Evolutionary conservation across 1,140 invertebrate species (phyloP), one percentile per base, ranked within the genome.

Genomic region (Trypoxylus dichotomus): DNA sequence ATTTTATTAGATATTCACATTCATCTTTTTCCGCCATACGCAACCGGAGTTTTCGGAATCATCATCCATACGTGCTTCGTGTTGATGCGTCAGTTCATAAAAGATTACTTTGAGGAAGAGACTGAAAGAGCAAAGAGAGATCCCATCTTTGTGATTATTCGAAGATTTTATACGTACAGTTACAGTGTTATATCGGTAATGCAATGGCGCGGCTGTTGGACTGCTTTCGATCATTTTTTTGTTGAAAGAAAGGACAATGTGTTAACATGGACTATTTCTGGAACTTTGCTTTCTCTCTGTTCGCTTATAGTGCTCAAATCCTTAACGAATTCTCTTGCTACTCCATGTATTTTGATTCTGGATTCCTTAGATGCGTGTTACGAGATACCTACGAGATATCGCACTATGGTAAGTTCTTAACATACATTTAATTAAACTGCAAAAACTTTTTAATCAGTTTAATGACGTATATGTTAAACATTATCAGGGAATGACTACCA

Each of bases 191-290:
- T 86, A 3, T 89, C 88, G 80, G 89, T 91, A 54, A 88, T 89
- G 83, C 89, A 92, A 71, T 93, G 91, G 91, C 84, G 89, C 3
- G 91, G 91, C 15, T 87, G 88, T 3, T 93, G 91, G 90, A 85
- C 85, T 0, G 80, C 90, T 25, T 86, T 91, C 41, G 89, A 90
- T 79, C 75, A 79, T 0, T 63, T 82, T 84, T 71, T 85, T 89
- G 8, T 74, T 15, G 68, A 29, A 25, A 21, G n/a, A 7, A 43
- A 11, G 47, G 15, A 42, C 60, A 60, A 58, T 11, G 27, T 21
- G 11, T 41, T 58, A 25, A n/a, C 2, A 15, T 19, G 54, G 27
- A 19, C 41, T 37, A n/a, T 47, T 25, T n/a, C 13, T 13, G 60
- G 29, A 13, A 68, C 58, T 11, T 47, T 76, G 29, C 32, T 37